These are phyloP conservation scores for Panopea generosa DNA, from an alignment of 2,888 invertebrate genomes.

Conservation along the genomic window DNA sequence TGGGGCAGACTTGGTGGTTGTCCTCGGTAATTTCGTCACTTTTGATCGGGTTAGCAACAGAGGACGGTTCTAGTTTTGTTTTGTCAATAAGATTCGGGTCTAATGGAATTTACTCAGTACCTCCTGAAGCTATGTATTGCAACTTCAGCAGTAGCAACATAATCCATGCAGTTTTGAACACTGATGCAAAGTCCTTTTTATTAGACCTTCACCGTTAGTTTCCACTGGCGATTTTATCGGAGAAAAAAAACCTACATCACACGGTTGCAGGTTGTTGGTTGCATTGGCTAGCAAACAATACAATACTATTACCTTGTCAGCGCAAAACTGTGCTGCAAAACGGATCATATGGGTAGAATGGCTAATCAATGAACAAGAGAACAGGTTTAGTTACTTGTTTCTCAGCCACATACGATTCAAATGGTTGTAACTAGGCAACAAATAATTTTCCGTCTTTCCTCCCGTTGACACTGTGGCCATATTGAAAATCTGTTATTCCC, in stretches of 20 bases:
- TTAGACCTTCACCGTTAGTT: constrained; percentile 33
- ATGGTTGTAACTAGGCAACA: constrained; percentile 21
- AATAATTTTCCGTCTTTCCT: constrained; percentile 54
- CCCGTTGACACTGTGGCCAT: constrained; percentile 28
- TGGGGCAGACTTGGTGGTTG: neutral
- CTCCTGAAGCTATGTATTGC: constrained; percentile 25
- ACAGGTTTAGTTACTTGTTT: constrained; percentile 21
- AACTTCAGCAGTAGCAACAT: constrained; percentile 26
- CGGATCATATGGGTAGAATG: constrained; percentile 35
- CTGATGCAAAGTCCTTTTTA: constrained; percentile 28
- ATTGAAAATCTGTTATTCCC: constrained; percentile 20
- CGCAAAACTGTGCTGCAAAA: constrained; percentile 19
- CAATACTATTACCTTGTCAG: constrained; percentile 34
- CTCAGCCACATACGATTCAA: neutral
- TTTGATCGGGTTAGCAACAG: neutral
- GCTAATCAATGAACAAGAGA: constrained; percentile 45
- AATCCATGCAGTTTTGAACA: constrained; percentile 40
- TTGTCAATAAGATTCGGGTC: constrained; percentile 12
- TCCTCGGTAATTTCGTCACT: neutral
- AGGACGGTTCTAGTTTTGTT: constrained; percentile 10
- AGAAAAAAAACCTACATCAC: constrained; percentile 39
- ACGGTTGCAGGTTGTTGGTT: constrained; percentile 41
- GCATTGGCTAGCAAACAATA: constrained; percentile 45
- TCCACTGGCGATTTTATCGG: constrained; percentile 39
- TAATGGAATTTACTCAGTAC: neutral